Conservation (phyloP, 2,888 invertebrate genomes). For the Euphydryas editha region DNA sequence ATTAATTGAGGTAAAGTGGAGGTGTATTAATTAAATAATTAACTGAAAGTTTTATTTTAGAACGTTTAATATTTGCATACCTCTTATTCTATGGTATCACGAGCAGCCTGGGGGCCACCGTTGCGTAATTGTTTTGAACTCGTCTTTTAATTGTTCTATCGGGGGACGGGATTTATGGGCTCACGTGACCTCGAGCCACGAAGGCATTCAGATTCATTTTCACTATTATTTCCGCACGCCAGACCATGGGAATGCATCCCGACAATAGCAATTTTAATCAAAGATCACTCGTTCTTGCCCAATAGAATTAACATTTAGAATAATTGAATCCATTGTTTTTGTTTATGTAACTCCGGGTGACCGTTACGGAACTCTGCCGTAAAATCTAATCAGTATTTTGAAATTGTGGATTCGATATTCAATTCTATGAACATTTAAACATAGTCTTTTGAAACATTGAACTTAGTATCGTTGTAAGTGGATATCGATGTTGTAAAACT, state of each 20-base stretch:
- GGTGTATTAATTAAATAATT: background rate
- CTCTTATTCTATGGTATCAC: conserved; percentile 61
- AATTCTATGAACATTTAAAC: background rate
- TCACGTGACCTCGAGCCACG: conserved; percentile 77
- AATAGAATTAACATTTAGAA: conserved; percentile 53
- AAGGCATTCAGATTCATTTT: conserved; percentile 76
- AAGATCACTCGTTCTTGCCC: conserved; percentile 62
- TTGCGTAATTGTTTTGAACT: conserved; percentile 83
- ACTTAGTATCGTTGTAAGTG: conserved; percentile 12
- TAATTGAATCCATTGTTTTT: conserved; percentile 50
- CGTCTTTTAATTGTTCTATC: conserved; percentile 84
- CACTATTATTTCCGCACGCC: conserved; percentile 76
- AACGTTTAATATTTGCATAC: background rate
- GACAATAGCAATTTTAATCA: conserved; percentile 71
- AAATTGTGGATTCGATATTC: conserved; percentile 29
- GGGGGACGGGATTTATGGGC: conserved; percentile 76
- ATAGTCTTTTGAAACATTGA: conserved; percentile 1
- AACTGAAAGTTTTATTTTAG: background rate
- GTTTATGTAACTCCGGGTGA: conserved; percentile 35
- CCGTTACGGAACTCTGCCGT: conserved; percentile 26
- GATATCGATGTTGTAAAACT: conserved; percentile 8
- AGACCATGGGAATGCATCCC: conserved; percentile 73
- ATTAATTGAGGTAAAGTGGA: background rate
- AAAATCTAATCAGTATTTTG: conserved; percentile 33
- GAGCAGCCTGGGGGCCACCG: conserved; percentile 72